Evolutionary conservation across 1,140 invertebrate species (phyloP).

Genomic region (Cryptotermes secundus): DNA sequence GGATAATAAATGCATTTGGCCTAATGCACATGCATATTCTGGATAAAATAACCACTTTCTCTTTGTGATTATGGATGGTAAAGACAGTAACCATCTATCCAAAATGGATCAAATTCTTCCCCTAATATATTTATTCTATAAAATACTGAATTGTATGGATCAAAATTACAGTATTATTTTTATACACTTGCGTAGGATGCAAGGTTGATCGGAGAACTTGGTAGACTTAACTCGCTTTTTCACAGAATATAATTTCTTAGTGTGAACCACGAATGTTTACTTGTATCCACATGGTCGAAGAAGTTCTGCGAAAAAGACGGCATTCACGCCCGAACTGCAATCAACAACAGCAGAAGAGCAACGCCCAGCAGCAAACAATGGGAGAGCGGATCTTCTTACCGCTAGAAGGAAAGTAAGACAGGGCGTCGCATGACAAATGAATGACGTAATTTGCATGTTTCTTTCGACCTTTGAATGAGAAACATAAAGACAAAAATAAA

Average conservation of each 20-base stretch:
- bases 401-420: not conserved
- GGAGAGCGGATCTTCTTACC: not conserved
- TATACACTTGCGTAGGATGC: too few relatives aligned
- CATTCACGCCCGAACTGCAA: not conserved
- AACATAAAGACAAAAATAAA: not conserved
- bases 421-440: not conserved
- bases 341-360: not conserved
- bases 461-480: not conserved
- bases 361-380: slow-evolving; percentile 2
- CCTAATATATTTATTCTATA: too few relatives aligned
- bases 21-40: too few relatives aligned
- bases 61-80: too few relatives aligned
- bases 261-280: not conserved
- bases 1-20: too few relatives aligned
- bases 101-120: too few relatives aligned
- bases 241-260: not conserved
- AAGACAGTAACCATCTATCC: too few relatives aligned
- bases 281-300: not conserved
- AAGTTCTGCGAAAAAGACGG: slow-evolving; percentile 1
- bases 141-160: too few relatives aligned
- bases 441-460: not conserved
- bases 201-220: too few relatives aligned
- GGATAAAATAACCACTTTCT: too few relatives aligned
- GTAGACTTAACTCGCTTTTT: not conserved
- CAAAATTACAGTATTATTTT: too few relatives aligned